These are phyloP conservation scores for Strigops habroptila DNA, from an alignment of 2,113 vertebrate species.

Conservation along the genomic window DNA sequence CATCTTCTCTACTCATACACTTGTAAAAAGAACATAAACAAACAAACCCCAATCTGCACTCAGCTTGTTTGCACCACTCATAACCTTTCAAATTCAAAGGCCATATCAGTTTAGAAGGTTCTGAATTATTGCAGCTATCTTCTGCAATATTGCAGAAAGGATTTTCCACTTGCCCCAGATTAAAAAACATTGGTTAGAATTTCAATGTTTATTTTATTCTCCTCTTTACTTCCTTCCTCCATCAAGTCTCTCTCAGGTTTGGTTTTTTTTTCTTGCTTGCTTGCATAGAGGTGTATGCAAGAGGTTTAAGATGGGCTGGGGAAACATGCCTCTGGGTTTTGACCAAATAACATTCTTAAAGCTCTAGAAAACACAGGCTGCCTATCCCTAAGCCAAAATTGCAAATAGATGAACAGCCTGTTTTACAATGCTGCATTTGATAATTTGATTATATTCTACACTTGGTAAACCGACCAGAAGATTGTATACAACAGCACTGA, in stretches of 20 bases:
- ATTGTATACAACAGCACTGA: fast-evolving
- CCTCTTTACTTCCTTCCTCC: background rate
- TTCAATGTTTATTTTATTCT: background rate
- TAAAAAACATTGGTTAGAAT: background rate
- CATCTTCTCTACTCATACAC: background rate
- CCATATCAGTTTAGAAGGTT: background rate
- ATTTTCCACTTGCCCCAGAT: background rate
- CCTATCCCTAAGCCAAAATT: background rate
- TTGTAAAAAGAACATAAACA: background rate
- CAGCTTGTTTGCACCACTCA: background rate
- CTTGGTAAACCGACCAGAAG: background rate
- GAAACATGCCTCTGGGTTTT: background rate
- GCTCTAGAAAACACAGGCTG: background rate
- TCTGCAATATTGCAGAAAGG: background rate
- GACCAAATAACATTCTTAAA: background rate
- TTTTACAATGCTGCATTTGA: background rate
- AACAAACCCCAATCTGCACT: background rate
- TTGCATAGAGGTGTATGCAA: background rate
- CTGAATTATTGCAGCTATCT: background rate
- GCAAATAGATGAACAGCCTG: background rate
- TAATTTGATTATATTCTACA: background rate
- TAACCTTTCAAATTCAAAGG: background rate
- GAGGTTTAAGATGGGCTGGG: background rate
- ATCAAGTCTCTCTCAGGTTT: background rate
- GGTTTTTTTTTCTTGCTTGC: background rate